phyloP scores from a whole-genome alignment of 2,888 invertebrate species.

The Sussaba pulchella region DNA sequence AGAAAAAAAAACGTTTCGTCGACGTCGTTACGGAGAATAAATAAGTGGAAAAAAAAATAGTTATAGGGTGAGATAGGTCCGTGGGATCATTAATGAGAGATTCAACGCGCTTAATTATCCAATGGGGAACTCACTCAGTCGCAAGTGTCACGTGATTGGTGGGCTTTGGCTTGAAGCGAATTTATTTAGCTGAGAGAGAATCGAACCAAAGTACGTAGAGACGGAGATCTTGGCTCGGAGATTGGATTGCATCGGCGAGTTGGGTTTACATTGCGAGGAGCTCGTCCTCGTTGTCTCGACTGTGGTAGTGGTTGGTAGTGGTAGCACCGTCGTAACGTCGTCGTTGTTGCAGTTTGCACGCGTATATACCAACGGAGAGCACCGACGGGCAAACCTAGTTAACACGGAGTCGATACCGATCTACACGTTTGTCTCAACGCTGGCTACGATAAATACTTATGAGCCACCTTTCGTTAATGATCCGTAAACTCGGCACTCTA shows the following conservation, averaged over 20 bases:
- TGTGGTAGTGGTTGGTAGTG: neutral
- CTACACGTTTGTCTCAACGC: conserved; percentile 71
- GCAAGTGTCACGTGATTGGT: conserved; percentile 43
- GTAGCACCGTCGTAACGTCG: conserved; percentile 29
- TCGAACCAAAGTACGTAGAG: conserved; percentile 25
- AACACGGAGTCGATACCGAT: conserved; percentile 75
- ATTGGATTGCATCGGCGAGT: conserved; percentile 60
- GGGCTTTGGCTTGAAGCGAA: conserved; percentile 41
- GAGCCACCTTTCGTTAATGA: conserved; percentile 71
- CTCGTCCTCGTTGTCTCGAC: conserved; percentile 61
- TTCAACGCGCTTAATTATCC: conserved; percentile 52
- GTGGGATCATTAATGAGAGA: conserved; percentile 52
- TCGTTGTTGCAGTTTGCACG: conserved; percentile 33
- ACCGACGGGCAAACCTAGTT: conserved; percentile 72
- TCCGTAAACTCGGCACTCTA: conserved; percentile 40
- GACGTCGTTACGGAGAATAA: neutral
- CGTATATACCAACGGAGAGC: conserved; percentile 6
- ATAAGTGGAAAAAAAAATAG: too few species aligned
- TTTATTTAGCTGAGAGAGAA: conserved; percentile 43
- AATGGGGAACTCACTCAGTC: conserved; percentile 35
- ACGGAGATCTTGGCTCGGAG: conserved; percentile 53
- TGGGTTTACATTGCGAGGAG: conserved; percentile 40
- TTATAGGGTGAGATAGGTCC: conserved; percentile 32
- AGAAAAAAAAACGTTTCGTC: too few species aligned
- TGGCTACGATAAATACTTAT: conserved; percentile 71